Evolutionary conservation across 2,797 vertebrate species (phyloP).

Genomic region (Neosilurus hyrtlii): DNA sequence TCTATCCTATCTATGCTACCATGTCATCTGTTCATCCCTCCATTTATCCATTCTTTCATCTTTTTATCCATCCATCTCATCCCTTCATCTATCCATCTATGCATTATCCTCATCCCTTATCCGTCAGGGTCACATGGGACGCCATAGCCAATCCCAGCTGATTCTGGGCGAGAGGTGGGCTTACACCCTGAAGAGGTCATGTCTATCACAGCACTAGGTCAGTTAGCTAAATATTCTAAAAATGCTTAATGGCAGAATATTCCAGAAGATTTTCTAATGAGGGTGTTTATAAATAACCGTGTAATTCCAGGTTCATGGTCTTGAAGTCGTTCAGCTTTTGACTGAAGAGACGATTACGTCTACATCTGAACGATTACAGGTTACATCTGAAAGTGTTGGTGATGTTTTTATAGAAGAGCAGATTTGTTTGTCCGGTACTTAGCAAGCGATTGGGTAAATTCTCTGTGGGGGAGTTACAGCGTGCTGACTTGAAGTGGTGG

Average conservation of each 20-base stretch:
- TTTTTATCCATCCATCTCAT: too few relatives aligned
- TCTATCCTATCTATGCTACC: too few relatives aligned
- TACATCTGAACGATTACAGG: too few relatives aligned
- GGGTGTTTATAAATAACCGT: neutral
- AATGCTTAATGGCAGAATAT: neutral
- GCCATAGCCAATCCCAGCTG: too few relatives aligned
- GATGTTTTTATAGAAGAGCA: conserved; percentile 1
- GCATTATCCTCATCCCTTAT: too few relatives aligned
- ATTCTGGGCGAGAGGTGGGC: too few relatives aligned
- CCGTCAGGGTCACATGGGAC: too few relatives aligned
- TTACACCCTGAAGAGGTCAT: too few relatives aligned
- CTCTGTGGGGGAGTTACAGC: conserved; percentile 29
- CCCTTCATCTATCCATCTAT: too few relatives aligned
- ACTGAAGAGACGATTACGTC: neutral
- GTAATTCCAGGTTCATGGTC: neutral
- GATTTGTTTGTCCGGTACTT: conserved; percentile 42
- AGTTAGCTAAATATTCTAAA: neutral
- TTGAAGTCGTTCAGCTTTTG: neutral
- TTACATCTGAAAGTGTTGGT: too few relatives aligned
- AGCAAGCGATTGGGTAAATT: conserved; percentile 24
- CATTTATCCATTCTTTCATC: too few relatives aligned
- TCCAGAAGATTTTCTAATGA: neutral
- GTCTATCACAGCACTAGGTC: neutral
- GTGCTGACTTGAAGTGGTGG: neutral
- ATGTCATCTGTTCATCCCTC: too few relatives aligned